Evolutionary conservation across 2,797 vertebrate genomes (phyloP), one percentile per base, ranked within the genome.

Genomic region (Mus minutoides): DNA sequence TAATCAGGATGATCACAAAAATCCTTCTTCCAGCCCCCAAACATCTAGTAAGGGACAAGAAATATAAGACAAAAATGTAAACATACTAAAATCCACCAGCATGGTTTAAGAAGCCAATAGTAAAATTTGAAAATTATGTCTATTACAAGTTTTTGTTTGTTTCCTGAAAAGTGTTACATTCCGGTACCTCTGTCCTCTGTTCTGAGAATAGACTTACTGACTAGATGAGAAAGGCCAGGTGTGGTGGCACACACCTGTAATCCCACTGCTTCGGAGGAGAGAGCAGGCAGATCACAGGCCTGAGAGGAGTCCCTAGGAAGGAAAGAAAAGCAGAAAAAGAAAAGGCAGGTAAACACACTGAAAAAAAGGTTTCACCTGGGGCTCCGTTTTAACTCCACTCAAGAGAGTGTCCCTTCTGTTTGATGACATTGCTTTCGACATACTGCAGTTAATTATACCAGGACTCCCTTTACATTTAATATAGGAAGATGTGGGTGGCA

Each of bases 361-460:
- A 58, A 26, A 46, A 46, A 56, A 54, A 13, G n/a, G 17, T 71
- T 93, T 94, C 46, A 22, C 80, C 37, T 76, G 43, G 49, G 49
- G 56, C 80, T 88, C 49, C 75, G 89, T 92, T 94, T 79, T 71
- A 83, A 79, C 84, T 85, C 91, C 69, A 91, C 76, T 84, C 88
- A 76, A 83, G 64, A 88, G n/a, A 83, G 46, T 31, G 40, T 40
- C 40, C 40, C 54, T 95, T 79, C 79, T 82, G 89, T 73, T 89
- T 80, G 80, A 82, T 77, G 86, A 43, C 90, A 73, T 60, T 34
- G 10, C 80, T 62, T 92, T 92, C 75, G 62, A 93, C 43, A 37
- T 10, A 69, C 0, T 52, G 52, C 1, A 0, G 43, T 83, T 94
- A 89, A 86, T 79, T 95, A 73, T 22, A 90, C 0, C 37, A 64